Evolutionary conservation across 2,113 vertebrate species (phyloP), one percentile per base, ranked within the genome.

Genomic region (Vireo altiloquus): DNA sequence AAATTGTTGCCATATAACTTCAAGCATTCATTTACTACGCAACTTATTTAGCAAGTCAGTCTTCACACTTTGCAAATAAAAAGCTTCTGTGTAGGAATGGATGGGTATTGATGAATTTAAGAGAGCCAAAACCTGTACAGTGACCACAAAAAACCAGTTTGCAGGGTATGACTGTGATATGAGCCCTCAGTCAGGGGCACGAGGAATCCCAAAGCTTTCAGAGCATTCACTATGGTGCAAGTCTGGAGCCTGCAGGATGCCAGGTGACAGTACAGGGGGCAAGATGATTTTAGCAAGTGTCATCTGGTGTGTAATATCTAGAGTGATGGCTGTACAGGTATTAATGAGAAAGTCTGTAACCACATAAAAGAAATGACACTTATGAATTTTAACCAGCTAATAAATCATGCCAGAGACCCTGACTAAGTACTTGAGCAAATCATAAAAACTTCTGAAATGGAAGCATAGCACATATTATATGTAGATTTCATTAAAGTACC

Each of bases 331-430:
- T 28, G 23, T 35, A 33, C 19, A 59, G 47, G 9, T 92, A 39
- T 82, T 63, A 46, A 76, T 42, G 56, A 46, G 25, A 42, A 87
- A 47, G 23, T 37, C 20, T 93, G 47, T 50, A 42, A 74, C 6
- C 52, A 54, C 69, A 27, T 75, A 46, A 21, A 78, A 50, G 68
- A 91, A 91, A 74, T 21, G 3, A 35, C 21, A 69, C 11, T 35
- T 47, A 30, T 23, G 56, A 86, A 78, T 70, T 93, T 90, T 81
- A 93, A 87, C 6, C 33, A 66, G 39, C 15, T 54, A 59, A 52
- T 64, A 74, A 86, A 87, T 63, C 40, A 46, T 16, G 7, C 23
- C 42, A 81, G 52, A 70, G 7, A 65, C 25, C 37, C 22, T 75
- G 28, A 50, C 11, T 39, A 83, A 24, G 25, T 75, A 64, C 33